Conservation (phyloP, 2,888 invertebrate genomes). For the Amphipyra tragopoginis region DNA sequence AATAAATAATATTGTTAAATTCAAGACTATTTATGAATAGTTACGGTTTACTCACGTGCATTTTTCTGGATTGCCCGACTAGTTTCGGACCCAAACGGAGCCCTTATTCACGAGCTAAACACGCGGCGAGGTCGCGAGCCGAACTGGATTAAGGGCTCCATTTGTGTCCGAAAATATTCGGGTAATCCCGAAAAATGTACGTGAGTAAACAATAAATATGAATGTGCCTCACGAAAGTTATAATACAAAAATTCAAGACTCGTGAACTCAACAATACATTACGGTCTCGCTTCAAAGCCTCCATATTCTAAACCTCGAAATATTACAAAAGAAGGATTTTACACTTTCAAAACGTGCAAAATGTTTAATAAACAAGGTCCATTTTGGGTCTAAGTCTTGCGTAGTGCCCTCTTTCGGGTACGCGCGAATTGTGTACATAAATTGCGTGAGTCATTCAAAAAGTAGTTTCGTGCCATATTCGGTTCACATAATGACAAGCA, state of each 20-base stretch:
- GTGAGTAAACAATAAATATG: too few species aligned
- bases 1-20: background rate
- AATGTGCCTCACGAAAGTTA: too few species aligned
- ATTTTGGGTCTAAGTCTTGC: slow-evolving; percentile 62
- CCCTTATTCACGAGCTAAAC: too few species aligned
- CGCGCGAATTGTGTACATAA: slow-evolving; percentile 34
- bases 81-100: too few species aligned
- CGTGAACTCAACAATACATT: slow-evolving; percentile 1
- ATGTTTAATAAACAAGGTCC: slow-evolving; percentile 55
- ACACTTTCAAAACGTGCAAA: slow-evolving; percentile 62
- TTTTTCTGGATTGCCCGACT: too few species aligned
- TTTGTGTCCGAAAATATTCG: too few species aligned
- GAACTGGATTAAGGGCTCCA: too few species aligned
- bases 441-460: slow-evolving; percentile 42
- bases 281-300: slow-evolving; percentile 1
- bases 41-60: too few species aligned
- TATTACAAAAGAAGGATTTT: slow-evolving; percentile 61
- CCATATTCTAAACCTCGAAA: slow-evolving; percentile 43
- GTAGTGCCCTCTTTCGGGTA: slow-evolving; percentile 40
- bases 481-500: slow-evolving; percentile 33
- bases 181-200: too few species aligned
- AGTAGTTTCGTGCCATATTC: slow-evolving; percentile 33
- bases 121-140: too few species aligned
- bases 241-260: background rate
- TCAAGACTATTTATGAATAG: too few species aligned